phyloP scores from a whole-genome alignment of 2,797 vertebrate species.

The Kryptolebias ocellatus region DNA sequence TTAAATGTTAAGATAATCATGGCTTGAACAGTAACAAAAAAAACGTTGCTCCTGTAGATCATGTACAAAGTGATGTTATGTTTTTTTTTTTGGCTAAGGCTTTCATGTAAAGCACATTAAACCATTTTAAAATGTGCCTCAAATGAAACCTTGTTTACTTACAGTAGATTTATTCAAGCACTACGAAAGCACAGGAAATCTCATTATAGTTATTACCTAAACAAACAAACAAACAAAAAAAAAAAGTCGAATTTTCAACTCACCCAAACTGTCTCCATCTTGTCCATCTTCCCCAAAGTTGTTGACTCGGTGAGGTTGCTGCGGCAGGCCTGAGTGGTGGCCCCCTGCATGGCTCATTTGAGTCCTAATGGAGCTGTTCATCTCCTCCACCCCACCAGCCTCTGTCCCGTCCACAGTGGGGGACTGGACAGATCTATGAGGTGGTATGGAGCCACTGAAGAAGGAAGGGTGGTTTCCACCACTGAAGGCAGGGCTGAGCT shows the following conservation, averaged over 20 bases:
- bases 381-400: constrained; percentile 84
- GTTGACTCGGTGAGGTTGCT: constrained; percentile 89
- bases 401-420: constrained; percentile 86
- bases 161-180: too few relatives aligned
- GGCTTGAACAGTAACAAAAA: constrained; percentile 1
- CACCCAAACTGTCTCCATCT: constrained; percentile 90
- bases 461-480: constrained; percentile 86
- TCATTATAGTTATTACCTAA: too few relatives aligned
- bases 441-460: constrained; percentile 85
- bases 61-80: not conserved
- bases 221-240: too few relatives aligned
- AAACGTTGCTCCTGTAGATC: not conserved
- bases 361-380: constrained; percentile 85
- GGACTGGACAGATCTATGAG: constrained; percentile 88
- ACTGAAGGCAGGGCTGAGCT: constrained; percentile 85
- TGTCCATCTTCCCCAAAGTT: constrained; percentile 92
- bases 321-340: constrained; percentile 79
- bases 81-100: too few relatives aligned
- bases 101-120: too few relatives aligned
- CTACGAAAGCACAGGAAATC: too few relatives aligned
- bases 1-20: not conserved
- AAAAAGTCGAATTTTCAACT: constrained; percentile 45
- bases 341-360: constrained; percentile 68
- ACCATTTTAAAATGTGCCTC: too few relatives aligned
- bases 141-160: too few relatives aligned